Evolutionary conservation across 2,888 invertebrate species (phyloP).

Genomic region (Drosophila picticornis): DNA sequence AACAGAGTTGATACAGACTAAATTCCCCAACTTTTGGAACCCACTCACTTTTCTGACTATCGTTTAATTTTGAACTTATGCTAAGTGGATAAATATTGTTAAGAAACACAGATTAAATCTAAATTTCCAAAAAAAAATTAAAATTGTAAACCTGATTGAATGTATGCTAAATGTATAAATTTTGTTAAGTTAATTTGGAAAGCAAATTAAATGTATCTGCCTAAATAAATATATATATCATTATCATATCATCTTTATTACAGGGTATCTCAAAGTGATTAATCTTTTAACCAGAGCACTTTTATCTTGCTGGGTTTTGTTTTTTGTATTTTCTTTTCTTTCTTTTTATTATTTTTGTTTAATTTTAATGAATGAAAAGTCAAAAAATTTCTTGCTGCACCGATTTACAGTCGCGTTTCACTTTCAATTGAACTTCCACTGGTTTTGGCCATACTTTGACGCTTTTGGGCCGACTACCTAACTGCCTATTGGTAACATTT

Average conservation of each 20-base stretch:
- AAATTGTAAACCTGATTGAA: neutral
- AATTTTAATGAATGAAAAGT: conserved; percentile 61
- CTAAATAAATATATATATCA: neutral
- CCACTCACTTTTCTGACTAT: neutral
- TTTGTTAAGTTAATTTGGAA: neutral
- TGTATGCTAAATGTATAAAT: neutral
- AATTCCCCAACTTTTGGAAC: neutral
- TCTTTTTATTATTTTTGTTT: conserved; percentile 18
- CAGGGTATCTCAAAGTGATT: neutral
- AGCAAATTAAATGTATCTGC: neutral
- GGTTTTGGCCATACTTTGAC: conserved; percentile 40
- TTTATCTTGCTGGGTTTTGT: neutral
- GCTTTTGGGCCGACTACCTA: conserved; percentile 9
- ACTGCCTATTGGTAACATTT: conserved; percentile 13
- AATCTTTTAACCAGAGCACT: neutral
- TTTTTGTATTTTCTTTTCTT: neutral
- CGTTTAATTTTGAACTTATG: neutral
- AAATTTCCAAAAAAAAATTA: neutral
- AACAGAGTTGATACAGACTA: neutral
- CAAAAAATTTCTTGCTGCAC: conserved; percentile 39
- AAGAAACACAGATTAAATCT: neutral
- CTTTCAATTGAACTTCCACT: conserved; percentile 30
- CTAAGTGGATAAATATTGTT: neutral
- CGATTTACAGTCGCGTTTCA: conserved; percentile 32
- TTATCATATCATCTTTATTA: neutral